These are phyloP conservation scores for Trogon surrucura DNA, from an alignment of 2,113 vertebrate species.

Conservation along the genomic window DNA sequence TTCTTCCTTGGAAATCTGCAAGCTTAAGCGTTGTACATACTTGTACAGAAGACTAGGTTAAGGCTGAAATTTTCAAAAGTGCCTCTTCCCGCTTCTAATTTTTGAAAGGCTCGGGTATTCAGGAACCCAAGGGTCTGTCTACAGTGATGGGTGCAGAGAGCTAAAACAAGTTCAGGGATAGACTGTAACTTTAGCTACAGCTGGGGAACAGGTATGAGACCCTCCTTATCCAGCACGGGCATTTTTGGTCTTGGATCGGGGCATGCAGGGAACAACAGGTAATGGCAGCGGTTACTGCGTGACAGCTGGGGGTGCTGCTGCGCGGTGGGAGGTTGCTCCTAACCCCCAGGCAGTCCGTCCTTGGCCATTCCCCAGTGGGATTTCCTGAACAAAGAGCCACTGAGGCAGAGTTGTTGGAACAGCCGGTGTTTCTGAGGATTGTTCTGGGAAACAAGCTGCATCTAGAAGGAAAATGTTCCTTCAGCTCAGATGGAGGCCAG, in stretches of 20 bases:
- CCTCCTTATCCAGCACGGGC: background rate
- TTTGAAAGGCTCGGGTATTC: background rate
- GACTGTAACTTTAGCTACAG: background rate
- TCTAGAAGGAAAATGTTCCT: background rate
- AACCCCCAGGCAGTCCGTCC: accelerated
- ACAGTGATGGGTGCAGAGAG: background rate
- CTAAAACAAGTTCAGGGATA: background rate
- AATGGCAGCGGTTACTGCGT: background rate
- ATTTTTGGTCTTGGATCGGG: background rate
- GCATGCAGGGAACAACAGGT: background rate
- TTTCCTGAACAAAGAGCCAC: background rate
- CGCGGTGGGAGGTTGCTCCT: background rate
- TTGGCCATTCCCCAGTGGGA: accelerated
- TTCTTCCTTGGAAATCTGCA: conserved; percentile 18
- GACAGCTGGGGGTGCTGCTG: accelerated
- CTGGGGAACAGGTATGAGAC: background rate
- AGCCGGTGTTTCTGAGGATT: background rate
- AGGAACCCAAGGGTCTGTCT: background rate
- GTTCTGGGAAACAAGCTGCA: background rate
- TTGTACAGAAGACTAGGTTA: background rate
- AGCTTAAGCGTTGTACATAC: background rate
- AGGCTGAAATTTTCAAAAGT: background rate
- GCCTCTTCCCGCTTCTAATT: background rate
- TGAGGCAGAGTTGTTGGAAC: background rate
- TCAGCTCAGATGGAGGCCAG: background rate